phyloP scores from a whole-genome alignment of 1,140 invertebrate species.

The Daktulosphaira vitifoliae region DNA sequence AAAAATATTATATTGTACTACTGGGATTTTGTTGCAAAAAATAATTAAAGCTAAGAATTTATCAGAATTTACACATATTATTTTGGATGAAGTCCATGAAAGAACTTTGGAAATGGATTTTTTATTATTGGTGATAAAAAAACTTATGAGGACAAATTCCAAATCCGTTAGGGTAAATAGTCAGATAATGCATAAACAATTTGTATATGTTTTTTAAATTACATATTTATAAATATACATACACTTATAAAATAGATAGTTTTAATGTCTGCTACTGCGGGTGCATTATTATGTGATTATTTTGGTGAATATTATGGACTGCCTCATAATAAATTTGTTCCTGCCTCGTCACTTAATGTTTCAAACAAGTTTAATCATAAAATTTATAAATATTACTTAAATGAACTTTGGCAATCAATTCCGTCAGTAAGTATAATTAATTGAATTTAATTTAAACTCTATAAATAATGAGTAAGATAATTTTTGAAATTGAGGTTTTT shows the following conservation, averaged over 20 bases:
- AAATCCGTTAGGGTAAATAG: constrained; percentile 54
- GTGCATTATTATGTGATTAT: constrained; percentile 64
- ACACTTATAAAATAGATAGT: constrained; percentile 56
- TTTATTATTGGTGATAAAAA: constrained; percentile 73
- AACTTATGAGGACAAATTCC: constrained; percentile 64
- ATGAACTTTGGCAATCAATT: constrained; percentile 41
- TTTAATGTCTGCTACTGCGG: constrained; percentile 81
- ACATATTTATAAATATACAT: constrained; percentile 5
- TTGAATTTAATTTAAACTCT: too few species aligned
- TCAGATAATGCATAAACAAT: too few species aligned
- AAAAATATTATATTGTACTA: constrained; percentile 76
- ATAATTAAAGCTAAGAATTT: constrained; percentile 50
- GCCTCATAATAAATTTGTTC: constrained; percentile 43
- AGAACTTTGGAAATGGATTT: constrained; percentile 91
- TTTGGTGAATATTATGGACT: constrained; percentile 50
- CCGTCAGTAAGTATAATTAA: constrained; percentile 10
- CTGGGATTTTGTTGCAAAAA: constrained; percentile 58
- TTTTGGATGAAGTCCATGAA: constrained; percentile 94
- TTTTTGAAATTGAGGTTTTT: too few species aligned
- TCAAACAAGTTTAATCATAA: constrained; percentile 47
- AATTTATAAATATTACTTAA: constrained; percentile 60
- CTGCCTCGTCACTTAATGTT: constrained; percentile 53
- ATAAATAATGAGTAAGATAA: too few species aligned
- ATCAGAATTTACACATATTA: constrained; percentile 71
- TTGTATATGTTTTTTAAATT: too few species aligned